Evolutionary conservation across 2,888 invertebrate species (phyloP), one percentile per base, ranked within the genome.

Genomic region (Megamerina dolium): DNA sequence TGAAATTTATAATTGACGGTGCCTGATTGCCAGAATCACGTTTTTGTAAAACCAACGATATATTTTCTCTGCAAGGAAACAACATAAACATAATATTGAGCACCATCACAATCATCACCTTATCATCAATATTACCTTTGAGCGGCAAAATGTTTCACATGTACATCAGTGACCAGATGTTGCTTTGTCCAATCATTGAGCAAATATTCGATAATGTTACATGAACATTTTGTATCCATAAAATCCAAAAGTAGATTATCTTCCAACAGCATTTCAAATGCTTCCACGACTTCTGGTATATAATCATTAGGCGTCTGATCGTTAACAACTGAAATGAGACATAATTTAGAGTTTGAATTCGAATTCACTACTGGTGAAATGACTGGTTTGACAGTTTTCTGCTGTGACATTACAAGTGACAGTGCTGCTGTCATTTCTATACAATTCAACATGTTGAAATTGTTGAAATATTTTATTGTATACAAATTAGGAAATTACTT

Each of bases 171-270:
- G 2, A 94, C 77, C 19, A 94, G 74, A 65, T 85, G 82, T 31
- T 85, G 77, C 64, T 87, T 87, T 2, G 82, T 80, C 49, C 93
- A 76, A 59, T 92, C 92, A 49, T 85, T 86, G 26, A 93, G 68
- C 32, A 95, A 73, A 59, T 85, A 85, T 59, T 90, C 84, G 26
- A 95, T 75, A 64, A 87, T 87, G 60, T 92, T 93, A 62, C 91
- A 92, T 16, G 85, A 85, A 63, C 87, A 88, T 58, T 88, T 89
- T 1, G 86, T 83, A 68, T 95, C 94, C 71, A 92, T 85, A 48
- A 89, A 81, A 70, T 95, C 92, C 14, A 95, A 72, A 16, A 94
- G 73, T 0, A 92, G 86, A 36, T 84, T 83, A 54, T 87, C 87
- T 61, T 87, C 85, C 4, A 93, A 71, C n/a, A 95, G 74, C 54